Evolutionary conservation across 2,113 vertebrate species (phyloP).

Genomic region (Conger conger): DNA sequence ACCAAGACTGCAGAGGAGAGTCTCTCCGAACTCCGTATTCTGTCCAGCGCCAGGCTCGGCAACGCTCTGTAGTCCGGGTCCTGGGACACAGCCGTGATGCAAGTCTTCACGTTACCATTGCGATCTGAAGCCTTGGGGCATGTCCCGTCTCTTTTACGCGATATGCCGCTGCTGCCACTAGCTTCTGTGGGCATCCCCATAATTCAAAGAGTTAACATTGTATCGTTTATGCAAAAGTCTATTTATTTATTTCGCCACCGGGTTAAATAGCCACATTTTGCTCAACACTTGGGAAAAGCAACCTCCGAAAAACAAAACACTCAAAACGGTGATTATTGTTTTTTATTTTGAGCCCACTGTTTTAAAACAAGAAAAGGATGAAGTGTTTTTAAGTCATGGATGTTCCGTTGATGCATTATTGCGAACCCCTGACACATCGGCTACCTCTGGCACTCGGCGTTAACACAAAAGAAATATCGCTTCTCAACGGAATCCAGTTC

Average conservation of each 20-base stretch:
- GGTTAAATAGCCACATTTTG: neutral
- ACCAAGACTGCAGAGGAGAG: conserved; percentile 72
- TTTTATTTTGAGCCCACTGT: neutral
- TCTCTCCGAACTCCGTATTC: conserved; percentile 61
- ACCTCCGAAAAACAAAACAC: conserved; percentile 1
- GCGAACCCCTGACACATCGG: neutral
- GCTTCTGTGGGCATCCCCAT: conserved; percentile 64
- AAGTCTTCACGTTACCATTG: conserved; percentile 64
- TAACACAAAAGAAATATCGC: conserved; percentile 10
- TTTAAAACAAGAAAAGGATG: neutral
- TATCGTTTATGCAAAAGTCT: neutral
- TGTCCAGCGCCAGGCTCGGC: conserved; percentile 50
- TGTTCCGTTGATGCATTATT: neutral
- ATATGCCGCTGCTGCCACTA: conserved; percentile 49
- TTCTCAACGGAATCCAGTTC: conserved; percentile 35
- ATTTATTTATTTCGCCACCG: neutral
- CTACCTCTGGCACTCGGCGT: neutral
- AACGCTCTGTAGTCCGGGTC: conserved; percentile 50
- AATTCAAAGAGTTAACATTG: conserved; percentile 56
- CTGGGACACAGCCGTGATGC: conserved; percentile 52
- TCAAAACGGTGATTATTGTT: neutral
- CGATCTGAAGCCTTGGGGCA: conserved; percentile 52
- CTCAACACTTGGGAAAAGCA: neutral
- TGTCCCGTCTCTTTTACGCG: conserved; percentile 44
- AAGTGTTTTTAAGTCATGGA: neutral